Base-by-base conservation (phyloP, 1,140 invertebrate species). In the Pseudomyrmex sp. region DNA sequence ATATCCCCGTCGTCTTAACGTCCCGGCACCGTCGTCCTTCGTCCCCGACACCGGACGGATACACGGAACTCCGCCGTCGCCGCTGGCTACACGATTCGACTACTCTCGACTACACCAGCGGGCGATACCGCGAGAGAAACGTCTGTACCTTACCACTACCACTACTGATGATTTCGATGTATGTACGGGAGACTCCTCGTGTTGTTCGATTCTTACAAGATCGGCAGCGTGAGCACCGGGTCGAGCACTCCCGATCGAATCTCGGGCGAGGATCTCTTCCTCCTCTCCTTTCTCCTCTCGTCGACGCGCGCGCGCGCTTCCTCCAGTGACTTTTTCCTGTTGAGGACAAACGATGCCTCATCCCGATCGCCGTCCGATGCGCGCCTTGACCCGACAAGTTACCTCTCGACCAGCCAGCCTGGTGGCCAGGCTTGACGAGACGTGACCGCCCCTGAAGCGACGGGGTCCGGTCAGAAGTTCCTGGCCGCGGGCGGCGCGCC, bases 371-470 rank as follows among this genome's bases (percentile, higher is more conserved):
- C 72, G 74, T 82, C 82, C 66, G 66, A 69, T n/a, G 69, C 70
- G 70, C 76, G 26, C 63, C 70, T 65, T 88, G 87, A 88, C 87
- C 87, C 86, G 61, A 72, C 79, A 65, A 86, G 86, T 88, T 88
- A 88, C 87, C 87, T 88, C 86, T 65, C 86, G 69, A 65, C 68
- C 83, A 13, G 10, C 79, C 86, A 83, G 61, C 86, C 61, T 80
- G 87, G 86, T 88, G 87, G 87, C 83, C 86, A 35, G 35, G 52
- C 87, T 85, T 88, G 87, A 88, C 87, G 86, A 88, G 87, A 88
- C 87, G 88, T 84, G 86, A 85, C 87, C 87, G 86, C 87, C 87
- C 84, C 79, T 88, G 83, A 79, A 66, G 72, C 23, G 62, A 79
- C 62, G 68, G 58, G 73, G 26, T 20, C 44, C 59, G 79, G 70